phyloP scores from a whole-genome alignment of 2,888 invertebrate species.

The Synergus japonicus region DNA sequence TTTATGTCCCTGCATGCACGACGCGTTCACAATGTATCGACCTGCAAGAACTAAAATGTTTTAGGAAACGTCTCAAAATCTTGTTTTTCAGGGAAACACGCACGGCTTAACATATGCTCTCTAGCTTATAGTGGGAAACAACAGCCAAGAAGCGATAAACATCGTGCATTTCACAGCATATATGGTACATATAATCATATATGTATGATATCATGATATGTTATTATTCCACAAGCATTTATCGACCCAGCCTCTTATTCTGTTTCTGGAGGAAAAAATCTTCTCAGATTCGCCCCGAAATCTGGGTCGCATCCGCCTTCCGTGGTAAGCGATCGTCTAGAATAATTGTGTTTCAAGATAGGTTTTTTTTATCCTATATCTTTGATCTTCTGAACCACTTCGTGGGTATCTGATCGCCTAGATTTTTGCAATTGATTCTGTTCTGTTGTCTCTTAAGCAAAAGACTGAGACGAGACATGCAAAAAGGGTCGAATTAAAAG shows the following conservation, averaged over 20 bases:
- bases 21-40: constrained; percentile 18
- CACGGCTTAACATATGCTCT: not conserved
- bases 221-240: not conserved
- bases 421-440: constrained; percentile 13
- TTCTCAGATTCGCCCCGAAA: constrained; percentile 11
- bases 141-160: not conserved
- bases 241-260: constrained; percentile 27
- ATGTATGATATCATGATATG: not conserved
- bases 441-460: not conserved
- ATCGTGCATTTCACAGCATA: not conserved
- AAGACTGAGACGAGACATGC: not conserved
- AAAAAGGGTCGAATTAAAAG: too few species aligned
- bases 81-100: constrained; percentile 11
- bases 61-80: constrained; percentile 20
- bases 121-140: not conserved
- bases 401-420: constrained; percentile 23
- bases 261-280: constrained; percentile 8
- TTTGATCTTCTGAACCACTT: constrained; percentile 7
- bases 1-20: constrained; percentile 32
- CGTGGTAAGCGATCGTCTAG: constrained; percentile 23
- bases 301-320: constrained; percentile 29
- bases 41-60: constrained; percentile 18
- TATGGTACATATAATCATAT: not conserved
- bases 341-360: constrained; percentile 9
- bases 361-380: not conserved